Evolutionary conservation across 2,113 vertebrate genomes (phyloP), one percentile per base, ranked within the genome.

Genomic region (Python bivittatus): DNA sequence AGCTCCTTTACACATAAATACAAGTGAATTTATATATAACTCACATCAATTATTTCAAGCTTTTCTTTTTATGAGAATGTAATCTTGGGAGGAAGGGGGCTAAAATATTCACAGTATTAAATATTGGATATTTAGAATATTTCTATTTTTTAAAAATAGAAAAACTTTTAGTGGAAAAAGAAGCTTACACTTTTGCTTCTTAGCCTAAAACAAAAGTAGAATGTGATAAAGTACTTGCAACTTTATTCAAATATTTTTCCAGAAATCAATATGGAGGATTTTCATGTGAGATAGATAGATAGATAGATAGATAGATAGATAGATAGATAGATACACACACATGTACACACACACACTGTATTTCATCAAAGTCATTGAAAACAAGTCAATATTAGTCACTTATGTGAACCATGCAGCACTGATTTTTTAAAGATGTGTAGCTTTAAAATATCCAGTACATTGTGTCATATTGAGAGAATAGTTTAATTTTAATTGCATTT

Each of bases 401-500:
- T 3, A 64, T 20, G 60, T 88, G 94, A 94, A 88, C 88, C 72
- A 64, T 2, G 2, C 94, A 92, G 88, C 85, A 95, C 13, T 96
- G 95, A 95, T 92, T 48, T 92, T 92, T 93, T 94, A 83, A 96
- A 96, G 92, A 94, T 95, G 95, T 89, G 90, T 93, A 96, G 90
- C 93, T 93, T 96, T 27, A 5, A 95, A 94, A 95, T 96, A 68
- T 96, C 95, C 96, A 95, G 92, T 3, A n/a, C n/a, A 13, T 94
- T 97, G 93, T 96, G 68, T 95, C 92, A 96, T 95, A 57, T 87
- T 93, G 93, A 95, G 42, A 93, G 87, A 89, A 38, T 13, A 1
- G 42, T 94, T 97, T 96, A 92, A 96, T 96, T 97, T 96, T 96
- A 97, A 97, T 97, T 97, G 91, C 92, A 84, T 96, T 97, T 97